Conservation (phyloP, 2,113 vertebrate genomes). For the Pseudorasbora parva region DNA sequence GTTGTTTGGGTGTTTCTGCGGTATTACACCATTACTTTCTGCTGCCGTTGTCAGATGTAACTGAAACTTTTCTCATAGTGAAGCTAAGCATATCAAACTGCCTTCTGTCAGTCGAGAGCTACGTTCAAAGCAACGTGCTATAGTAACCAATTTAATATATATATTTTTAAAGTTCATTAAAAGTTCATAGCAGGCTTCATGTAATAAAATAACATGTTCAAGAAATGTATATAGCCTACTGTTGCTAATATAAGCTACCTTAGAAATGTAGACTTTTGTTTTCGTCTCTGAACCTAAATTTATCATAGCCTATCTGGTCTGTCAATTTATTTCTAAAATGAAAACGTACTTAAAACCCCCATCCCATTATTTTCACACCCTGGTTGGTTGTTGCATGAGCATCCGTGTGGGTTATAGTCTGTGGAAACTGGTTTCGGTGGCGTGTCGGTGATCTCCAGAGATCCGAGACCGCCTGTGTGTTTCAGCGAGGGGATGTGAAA, state of each 20-base stretch:
- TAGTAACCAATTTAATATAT: too few species aligned
- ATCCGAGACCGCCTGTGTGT: not conserved
- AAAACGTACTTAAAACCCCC: not conserved
- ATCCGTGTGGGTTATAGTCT: not conserved
- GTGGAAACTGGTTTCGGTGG: slow-evolving; percentile 17
- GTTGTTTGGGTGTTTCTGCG: not conserved
- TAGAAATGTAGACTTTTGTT: not conserved
- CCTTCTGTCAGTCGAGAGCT: not conserved
- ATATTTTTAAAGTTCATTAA: not conserved
- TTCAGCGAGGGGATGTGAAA: not conserved
- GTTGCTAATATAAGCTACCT: too few species aligned
- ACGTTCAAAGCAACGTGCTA: not conserved
- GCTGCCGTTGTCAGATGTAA: slow-evolving; percentile 1
- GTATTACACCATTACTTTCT: not conserved
- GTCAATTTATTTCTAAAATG: not conserved
- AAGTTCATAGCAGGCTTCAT: not conserved
- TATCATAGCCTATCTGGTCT: not conserved
- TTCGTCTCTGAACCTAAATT: not conserved
- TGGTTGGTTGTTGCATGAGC: not conserved
- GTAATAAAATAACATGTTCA: not conserved
- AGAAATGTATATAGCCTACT: too few species aligned
- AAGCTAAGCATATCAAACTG: not conserved
- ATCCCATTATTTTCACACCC: not conserved
- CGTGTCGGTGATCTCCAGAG: slow-evolving; percentile 1
- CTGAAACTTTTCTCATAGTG: not conserved